Percentiles rank a stretch among this genome's conserved stretches.
Evolutionary conservation across 2,888 invertebrate genomes (phyloP).

Genomic region (Acleris holmiana): DNA sequence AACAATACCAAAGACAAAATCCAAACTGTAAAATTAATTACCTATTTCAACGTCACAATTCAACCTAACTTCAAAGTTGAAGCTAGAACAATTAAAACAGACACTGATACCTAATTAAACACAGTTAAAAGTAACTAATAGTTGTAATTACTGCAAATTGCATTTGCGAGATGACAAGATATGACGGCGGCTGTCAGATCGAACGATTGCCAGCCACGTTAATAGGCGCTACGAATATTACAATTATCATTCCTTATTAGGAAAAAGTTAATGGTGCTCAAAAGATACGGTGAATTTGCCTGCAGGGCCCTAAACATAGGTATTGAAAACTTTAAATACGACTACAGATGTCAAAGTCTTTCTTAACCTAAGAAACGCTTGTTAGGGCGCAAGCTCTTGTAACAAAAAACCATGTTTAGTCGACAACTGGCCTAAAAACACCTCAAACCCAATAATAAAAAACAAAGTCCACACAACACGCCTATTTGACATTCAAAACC

Average conservation of each 20-base stretch:
- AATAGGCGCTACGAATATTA: conserved; percentile 9
- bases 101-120: conserved; percentile 13
- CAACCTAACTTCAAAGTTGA: no score
- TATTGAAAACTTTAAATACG: no score
- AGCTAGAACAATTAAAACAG: background rate
- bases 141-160: conserved; percentile 52
- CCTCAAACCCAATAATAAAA: conserved; percentile 37
- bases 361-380: no score
- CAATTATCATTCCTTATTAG: conserved; percentile 8
- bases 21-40: no score
- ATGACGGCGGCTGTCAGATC: conserved; percentile 56
- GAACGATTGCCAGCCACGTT: conserved; percentile 45
- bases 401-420: background rate
- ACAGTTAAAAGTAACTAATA: conserved; percentile 38
- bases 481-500: conserved; percentile 61
- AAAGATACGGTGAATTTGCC: no score
- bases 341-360: no score
- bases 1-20: no score
- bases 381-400: background rate
- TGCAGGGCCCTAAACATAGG: no score
- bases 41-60: no score
- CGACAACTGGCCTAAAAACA: background rate
- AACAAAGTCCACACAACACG: conserved; percentile 44
- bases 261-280: conserved; percentile 1
- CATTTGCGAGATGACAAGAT: conserved; percentile 47